These are phyloP conservation scores for Cephus sareptanus DNA, from an alignment of 2,888 invertebrate genomes.

Conservation along the genomic window DNA sequence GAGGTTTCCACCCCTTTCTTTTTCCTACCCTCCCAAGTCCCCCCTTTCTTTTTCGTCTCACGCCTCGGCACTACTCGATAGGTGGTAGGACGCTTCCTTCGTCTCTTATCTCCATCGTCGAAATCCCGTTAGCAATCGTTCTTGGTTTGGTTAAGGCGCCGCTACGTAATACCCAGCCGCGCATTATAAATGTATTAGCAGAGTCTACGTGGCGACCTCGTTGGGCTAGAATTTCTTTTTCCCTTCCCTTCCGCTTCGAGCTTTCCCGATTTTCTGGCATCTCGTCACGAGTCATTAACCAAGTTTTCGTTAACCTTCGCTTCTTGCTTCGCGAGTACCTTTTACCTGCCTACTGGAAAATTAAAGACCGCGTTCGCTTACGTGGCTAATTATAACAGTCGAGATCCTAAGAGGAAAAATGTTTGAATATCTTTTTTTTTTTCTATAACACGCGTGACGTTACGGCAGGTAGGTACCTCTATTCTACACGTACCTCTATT, in stretches of 20 bases:
- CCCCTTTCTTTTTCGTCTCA: background rate
- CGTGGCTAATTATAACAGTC: background rate
- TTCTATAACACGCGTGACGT: background rate
- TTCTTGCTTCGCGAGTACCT: background rate
- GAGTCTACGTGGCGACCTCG: background rate
- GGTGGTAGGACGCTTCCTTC: background rate
- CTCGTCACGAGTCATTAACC: background rate
- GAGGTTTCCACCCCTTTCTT: background rate
- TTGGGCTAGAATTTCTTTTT: background rate
- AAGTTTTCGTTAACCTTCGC: background rate
- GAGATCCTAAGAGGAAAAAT: background rate
- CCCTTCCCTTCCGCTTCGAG: background rate
- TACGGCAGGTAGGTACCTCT: background rate
- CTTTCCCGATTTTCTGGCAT: background rate
- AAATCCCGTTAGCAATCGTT: slow-evolving; percentile 2
- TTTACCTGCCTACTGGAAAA: background rate
- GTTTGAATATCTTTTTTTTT: background rate
- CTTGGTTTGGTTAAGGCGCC: background rate
- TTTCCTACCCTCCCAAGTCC: background rate
- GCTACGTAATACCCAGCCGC: background rate
- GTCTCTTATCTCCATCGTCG: background rate
- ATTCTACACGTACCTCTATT: no score
- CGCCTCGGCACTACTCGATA: background rate
- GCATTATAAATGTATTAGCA: slow-evolving; percentile 6
- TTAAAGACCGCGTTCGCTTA: background rate